phyloP scores from a whole-genome alignment of 2,113 vertebrate species.

The Varanus komodoensis region DNA sequence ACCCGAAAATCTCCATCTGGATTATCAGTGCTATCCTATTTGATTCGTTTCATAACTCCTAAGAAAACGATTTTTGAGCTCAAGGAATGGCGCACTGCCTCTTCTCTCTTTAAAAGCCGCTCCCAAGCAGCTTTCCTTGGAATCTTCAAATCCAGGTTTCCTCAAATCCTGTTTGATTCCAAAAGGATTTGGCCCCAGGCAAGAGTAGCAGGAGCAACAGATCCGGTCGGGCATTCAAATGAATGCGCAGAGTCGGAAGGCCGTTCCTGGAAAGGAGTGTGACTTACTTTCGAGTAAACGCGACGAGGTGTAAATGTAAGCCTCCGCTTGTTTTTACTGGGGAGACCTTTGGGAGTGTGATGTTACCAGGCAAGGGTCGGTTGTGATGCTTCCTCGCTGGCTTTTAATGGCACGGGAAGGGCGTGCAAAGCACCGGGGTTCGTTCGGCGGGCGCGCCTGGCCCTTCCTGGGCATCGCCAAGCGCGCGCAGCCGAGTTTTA shows the following conservation, averaged over 20 bases:
- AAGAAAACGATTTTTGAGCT: neutral
- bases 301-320: neutral
- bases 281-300: neutral
- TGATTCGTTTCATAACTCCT: neutral
- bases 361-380: too few relatives aligned
- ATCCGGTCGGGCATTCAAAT: neutral
- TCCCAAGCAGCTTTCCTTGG: too few relatives aligned
- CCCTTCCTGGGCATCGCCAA: neutral
- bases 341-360: neutral
- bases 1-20: neutral
- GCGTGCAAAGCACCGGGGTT: too few relatives aligned
- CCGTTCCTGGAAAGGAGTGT: too few relatives aligned
- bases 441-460: neutral
- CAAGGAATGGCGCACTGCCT: too few relatives aligned
- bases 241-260: neutral
- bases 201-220: too few relatives aligned
- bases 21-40: neutral
- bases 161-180: neutral
- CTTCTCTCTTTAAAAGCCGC: too few relatives aligned
- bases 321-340: neutral
- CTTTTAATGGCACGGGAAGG: too few relatives aligned
- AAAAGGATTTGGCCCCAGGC: neutral
- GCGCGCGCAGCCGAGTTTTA: neutral
- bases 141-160: too few relatives aligned
- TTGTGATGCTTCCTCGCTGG: neutral